phyloP scores from a whole-genome alignment of 1,140 invertebrate species.

The Frieseomelitta varia region DNA sequence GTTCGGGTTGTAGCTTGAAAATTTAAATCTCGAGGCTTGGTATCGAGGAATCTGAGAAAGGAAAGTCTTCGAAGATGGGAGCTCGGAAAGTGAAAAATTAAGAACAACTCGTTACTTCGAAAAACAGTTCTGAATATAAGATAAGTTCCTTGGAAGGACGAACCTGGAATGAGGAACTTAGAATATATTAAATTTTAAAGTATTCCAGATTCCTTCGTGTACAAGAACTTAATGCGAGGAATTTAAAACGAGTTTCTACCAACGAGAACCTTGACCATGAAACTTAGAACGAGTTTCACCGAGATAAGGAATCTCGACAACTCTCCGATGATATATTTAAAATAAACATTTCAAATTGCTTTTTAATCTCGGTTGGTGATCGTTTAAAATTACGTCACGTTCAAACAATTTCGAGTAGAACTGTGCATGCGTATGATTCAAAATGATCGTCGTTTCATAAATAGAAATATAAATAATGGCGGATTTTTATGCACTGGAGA shows the following conservation, averaged over 20 bases:
- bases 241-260: constrained; percentile 42
- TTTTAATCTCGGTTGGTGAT: too few species aligned
- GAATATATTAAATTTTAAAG: constrained; percentile 31
- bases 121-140: not conserved
- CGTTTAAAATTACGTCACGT: too few species aligned
- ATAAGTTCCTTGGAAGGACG: not conserved
- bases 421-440: too few species aligned
- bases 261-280: constrained; percentile 33
- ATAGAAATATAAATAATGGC: too few species aligned
- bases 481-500: too few species aligned
- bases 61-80: not conserved
- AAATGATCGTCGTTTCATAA: too few species aligned
- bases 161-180: not conserved
- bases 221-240: constrained; percentile 27
- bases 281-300: constrained; percentile 18
- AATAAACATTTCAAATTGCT: not conserved
- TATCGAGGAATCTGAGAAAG: too few species aligned
- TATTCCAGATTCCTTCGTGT: constrained; percentile 21
- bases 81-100: not conserved
- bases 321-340: not conserved
- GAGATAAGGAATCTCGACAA: constrained; percentile 7
- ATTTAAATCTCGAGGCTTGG: not conserved
- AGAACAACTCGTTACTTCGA: not conserved
- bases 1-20: not conserved
- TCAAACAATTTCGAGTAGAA: too few species aligned